Conservation (phyloP, 2,113 vertebrate species). For the Poeciliopsis retropinna region DNA sequence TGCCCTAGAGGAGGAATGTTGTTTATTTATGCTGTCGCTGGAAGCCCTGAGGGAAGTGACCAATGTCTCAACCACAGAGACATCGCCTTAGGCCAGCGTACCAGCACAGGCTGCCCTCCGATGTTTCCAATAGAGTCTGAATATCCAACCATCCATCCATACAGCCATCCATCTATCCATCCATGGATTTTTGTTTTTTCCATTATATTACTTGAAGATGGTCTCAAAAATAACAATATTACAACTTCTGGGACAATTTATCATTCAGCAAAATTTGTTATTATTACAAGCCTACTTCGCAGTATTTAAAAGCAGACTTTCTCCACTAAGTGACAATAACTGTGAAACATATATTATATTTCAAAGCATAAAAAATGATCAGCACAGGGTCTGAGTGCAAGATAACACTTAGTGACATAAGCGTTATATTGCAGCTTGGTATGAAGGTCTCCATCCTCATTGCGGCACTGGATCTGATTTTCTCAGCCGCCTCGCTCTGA, state of each 20-base stretch:
- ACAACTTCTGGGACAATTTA: no score
- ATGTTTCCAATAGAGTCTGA: slow-evolving; percentile 50
- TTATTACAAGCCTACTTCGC: no score
- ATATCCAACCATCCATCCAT: neutral
- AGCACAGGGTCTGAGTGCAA: slow-evolving; percentile 66
- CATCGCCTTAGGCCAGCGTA: slow-evolving; percentile 57
- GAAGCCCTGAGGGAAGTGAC: slow-evolving; percentile 59
- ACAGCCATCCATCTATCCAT: no score
- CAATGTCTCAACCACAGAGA: slow-evolving; percentile 63
- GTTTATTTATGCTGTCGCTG: slow-evolving; percentile 59
- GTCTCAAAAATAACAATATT: no score
- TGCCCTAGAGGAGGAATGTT: slow-evolving; percentile 28
- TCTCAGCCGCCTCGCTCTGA: slow-evolving; percentile 70
- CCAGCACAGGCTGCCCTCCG: slow-evolving; percentile 68
- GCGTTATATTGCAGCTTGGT: slow-evolving; percentile 64
- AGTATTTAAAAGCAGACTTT: slow-evolving; percentile 5
- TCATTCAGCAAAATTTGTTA: no score
- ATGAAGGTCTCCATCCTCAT: slow-evolving; percentile 67
- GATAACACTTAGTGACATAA: slow-evolving; percentile 77
- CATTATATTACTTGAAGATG: no score
- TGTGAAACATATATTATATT: slow-evolving; percentile 32
- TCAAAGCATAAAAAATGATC: slow-evolving; percentile 34
- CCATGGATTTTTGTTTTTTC: no score
- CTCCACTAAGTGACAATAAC: slow-evolving; percentile 33
- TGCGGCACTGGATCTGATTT: slow-evolving; percentile 71